Base-by-base conservation (phyloP, 2,113 vertebrate species). In the Halcyon senegalensis region DNA sequence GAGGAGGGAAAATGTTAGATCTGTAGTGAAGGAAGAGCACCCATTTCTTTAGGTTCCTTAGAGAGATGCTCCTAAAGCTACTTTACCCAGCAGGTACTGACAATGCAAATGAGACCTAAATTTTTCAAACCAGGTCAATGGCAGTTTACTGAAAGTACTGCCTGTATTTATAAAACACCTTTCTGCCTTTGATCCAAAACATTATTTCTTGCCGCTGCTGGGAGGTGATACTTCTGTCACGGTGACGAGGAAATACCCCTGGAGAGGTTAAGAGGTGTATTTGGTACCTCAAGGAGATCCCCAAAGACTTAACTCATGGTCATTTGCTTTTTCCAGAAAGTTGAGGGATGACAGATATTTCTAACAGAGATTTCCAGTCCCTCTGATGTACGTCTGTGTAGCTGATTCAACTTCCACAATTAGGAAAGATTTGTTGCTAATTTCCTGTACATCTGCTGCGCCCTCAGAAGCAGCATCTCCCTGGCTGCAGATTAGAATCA, bases 381-480 rank as follows among this genome's bases (percentile, higher is more conserved):
- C 85, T 68, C 59, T 86, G 68, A 46, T 87, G 62, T 73, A 28
- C 51, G 66, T 89, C 59, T 89, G 31, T 46, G 76, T 41, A 88
- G 64, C 76, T 67, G 56, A 94, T 86, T 81, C 81, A 84, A 7
- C 77, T 91, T 93, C 55, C 88, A 89, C 80, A 89, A 55, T 90
- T 94, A 84, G 89, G 86, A 70, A 69, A 46, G 75, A 81, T 77
- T 90, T 90, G 60, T 78, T 92, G 72, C 39, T 74, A 7, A 46
- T 90, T 92, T 96, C 94, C 94, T 96, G 83, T 84, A 44, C 80
- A 86, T 93, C 79, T 95, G 64, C 64, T 62, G 43, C 5, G 10
- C 72, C 72, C 48, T 76, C 70, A 82, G 55, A 60, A 69, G 88
- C 63, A 44, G 25, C 55, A 64, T 88, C 92, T 90, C 64, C 67